Evolutionary conservation across 2,113 vertebrate genomes (phyloP).

Genomic region (Prochilodus magdalenae): DNA sequence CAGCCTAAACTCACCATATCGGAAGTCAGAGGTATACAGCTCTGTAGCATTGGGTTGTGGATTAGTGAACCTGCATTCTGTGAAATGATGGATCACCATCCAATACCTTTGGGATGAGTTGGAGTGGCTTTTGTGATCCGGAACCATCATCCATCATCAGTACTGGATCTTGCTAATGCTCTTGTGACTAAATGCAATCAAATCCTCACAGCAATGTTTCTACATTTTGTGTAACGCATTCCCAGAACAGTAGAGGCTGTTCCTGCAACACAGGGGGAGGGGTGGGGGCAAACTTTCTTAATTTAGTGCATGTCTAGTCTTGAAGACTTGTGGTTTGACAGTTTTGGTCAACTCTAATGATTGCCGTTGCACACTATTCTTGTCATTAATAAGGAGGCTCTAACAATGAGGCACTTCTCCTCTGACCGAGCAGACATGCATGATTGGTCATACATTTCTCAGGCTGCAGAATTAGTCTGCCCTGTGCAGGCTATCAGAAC

Average conservation of each 20-base stretch:
- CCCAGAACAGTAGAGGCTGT: no score
- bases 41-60: no score
- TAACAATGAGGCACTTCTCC: neutral
- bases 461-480: conserved; percentile 1
- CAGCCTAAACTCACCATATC: no score
- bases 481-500: neutral
- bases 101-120: no score
- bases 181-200: neutral
- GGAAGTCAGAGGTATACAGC: no score
- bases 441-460: neutral
- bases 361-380: neutral
- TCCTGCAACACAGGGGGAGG: no score
- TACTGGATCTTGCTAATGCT: neutral
- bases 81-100: no score
- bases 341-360: neutral
- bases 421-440: neutral
- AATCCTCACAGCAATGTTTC: neutral
- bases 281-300: neutral
- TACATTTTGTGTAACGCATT: neutral
- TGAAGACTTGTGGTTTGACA: neutral
- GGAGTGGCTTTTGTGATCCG: no score
- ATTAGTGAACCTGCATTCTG: no score
- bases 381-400: neutral
- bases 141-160: no score
- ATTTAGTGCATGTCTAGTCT: neutral